phyloP scores from a whole-genome alignment of 2,797 vertebrate genomes.

The Ara ararauna region DNA sequence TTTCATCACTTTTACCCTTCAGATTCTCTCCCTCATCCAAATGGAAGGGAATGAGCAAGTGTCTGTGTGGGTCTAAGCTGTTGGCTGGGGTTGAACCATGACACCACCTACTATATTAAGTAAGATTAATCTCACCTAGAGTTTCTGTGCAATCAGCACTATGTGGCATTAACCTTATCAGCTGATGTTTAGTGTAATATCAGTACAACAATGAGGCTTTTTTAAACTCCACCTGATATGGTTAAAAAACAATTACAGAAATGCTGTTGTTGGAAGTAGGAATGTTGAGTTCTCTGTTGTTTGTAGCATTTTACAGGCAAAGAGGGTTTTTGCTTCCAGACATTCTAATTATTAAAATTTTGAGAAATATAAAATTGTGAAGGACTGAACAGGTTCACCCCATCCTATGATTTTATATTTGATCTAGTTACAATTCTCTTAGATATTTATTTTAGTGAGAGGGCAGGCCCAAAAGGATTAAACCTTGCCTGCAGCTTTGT shows the following conservation, averaged over 20 bases:
- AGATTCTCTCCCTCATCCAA: neutral
- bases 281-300: neutral
- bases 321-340: neutral
- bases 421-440: conserved; percentile 62
- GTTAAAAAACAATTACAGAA: conserved; percentile 1
- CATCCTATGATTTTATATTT: conserved; percentile 21
- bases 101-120: neutral
- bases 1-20: neutral
- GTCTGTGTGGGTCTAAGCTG: neutral
- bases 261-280: neutral
- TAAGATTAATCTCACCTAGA: neutral
- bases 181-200: neutral
- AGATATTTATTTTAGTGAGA: conserved; percentile 78
- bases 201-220: neutral
- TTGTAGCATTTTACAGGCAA: neutral
- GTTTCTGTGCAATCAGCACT: neutral
- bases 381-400: neutral
- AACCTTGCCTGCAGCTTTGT: conserved; percentile 80
- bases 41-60: fast-evolving
- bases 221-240: neutral
- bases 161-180: neutral
- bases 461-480: conserved; percentile 77
- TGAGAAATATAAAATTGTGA: conserved; percentile 18
- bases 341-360: neutral
- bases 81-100: neutral